Percentiles rank a stretch among this genome's conserved stretches.
phyloP scores from a whole-genome alignment of 2,888 invertebrate genomes.

The Standfussiana lucernea region DNA sequence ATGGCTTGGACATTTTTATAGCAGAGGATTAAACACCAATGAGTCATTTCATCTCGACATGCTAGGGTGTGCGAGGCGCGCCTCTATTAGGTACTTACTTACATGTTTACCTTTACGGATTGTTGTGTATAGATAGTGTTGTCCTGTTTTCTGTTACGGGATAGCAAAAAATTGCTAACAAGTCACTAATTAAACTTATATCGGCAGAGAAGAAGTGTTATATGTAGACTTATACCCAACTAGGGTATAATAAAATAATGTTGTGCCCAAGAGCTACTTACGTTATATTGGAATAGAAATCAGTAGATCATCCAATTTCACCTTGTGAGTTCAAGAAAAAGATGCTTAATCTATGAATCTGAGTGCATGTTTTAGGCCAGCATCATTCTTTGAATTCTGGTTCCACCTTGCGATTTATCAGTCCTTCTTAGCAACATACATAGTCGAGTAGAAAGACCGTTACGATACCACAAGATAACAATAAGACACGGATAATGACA shows the following conservation, averaged over 20 bases:
- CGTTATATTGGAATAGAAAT: background rate
- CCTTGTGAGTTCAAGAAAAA: background rate
- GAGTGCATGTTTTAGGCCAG: background rate
- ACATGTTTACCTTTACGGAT: conserved; percentile 55
- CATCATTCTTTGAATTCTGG: background rate
- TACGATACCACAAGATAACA: conserved; percentile 19
- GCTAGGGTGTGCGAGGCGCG: conserved; percentile 77
- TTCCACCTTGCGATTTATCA: background rate
- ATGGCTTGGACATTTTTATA: conserved; percentile 84
- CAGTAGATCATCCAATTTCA: background rate
- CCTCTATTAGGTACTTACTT: conserved; percentile 62
- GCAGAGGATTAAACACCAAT: conserved; percentile 83
- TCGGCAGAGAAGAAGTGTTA: background rate
- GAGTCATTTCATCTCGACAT: conserved; percentile 82
- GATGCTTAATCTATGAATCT: background rate
- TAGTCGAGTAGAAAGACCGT: background rate
- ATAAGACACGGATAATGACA: conserved; percentile 34
- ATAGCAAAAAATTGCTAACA: background rate
- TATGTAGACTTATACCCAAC: too few species aligned
- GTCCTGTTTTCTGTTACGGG: conserved; percentile 8
- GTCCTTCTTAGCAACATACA: background rate
- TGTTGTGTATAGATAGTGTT: conserved; percentile 38
- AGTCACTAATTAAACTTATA: background rate
- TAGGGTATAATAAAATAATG: background rate
- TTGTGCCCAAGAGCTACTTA: background rate